phyloP scores from a whole-genome alignment of 2,797 vertebrate species.

The Fistularia tabacaria region DNA sequence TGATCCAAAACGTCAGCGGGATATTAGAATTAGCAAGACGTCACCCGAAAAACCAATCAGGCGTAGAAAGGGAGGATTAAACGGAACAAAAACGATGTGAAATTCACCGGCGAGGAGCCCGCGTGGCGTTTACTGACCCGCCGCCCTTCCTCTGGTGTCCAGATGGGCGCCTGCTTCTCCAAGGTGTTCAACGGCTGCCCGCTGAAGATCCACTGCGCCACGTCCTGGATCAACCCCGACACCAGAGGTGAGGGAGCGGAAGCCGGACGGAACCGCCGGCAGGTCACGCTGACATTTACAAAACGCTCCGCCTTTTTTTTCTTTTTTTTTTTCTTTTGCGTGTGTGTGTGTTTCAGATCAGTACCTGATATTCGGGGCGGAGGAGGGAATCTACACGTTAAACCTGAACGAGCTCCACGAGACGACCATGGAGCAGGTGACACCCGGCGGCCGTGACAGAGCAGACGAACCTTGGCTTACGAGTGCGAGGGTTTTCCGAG shows the following conservation, averaged over 20 bases:
- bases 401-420: constrained; percentile 98
- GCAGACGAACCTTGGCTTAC: too few relatives aligned
- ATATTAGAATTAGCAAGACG: too few relatives aligned
- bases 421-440: constrained; percentile 97
- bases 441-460: neutral
- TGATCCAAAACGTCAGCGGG: too few relatives aligned
- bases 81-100: too few relatives aligned
- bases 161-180: constrained; percentile 99
- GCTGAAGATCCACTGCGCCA: constrained; percentile 95
- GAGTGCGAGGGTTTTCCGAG: too few relatives aligned
- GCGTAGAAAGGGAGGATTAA: too few relatives aligned
- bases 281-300: too few relatives aligned
- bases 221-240: constrained; percentile 98
- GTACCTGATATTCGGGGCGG: constrained; percentile 96
- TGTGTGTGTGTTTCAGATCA: constrained; percentile 81
- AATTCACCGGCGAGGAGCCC: too few relatives aligned
- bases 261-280: neutral
- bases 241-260: constrained; percentile 82
- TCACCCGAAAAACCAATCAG: too few relatives aligned
- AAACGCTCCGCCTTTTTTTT: too few relatives aligned
- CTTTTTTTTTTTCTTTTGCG: neutral
- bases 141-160: constrained; percentile 5
- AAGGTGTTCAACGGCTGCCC: constrained; percentile 99
- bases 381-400: constrained; percentile 97
- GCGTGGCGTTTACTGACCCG: too few relatives aligned